Conservation (phyloP, 1,140 invertebrate genomes). For the Lordiphosa collinella region DNA sequence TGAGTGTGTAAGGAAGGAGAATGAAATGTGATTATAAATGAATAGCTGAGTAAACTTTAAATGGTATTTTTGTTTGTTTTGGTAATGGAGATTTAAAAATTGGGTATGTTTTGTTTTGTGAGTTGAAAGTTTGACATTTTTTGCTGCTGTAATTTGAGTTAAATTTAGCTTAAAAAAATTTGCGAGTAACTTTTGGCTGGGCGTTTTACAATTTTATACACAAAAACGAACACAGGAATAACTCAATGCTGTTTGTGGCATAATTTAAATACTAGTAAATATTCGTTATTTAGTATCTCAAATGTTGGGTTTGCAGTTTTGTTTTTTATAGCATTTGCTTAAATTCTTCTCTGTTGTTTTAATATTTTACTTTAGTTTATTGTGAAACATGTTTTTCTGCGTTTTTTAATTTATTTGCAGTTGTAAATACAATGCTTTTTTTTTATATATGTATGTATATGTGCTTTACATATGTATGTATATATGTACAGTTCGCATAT, state of each 20-base stretch:
- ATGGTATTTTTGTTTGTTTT: constrained; percentile 8
- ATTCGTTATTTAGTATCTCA: constrained; percentile 14
- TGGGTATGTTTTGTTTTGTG: constrained; percentile 27
- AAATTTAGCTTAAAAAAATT: constrained; percentile 5
- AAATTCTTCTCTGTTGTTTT: constrained; percentile 7
- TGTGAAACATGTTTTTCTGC: constrained; percentile 32
- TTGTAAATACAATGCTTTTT: constrained; percentile 53
- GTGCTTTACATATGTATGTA: constrained; percentile 38
- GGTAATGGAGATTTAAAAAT: constrained; percentile 35
- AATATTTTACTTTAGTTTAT: constrained; percentile 39
- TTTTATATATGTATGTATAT: constrained; percentile 29
- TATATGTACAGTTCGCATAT: constrained; percentile 49
- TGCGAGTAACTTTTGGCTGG: too few species aligned
- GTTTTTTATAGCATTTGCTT: constrained; percentile 1
- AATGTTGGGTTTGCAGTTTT: neutral
- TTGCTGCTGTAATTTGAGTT: constrained; percentile 8
- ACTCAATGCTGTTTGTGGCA: neutral
- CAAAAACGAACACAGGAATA: constrained; percentile 2
- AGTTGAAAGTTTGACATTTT: neutral
- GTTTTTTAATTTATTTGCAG: constrained; percentile 42
- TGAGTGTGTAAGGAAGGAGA: constrained; percentile 8
- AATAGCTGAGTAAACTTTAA: constrained; percentile 1
- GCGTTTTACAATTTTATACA: too few species aligned
- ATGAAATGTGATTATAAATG: constrained; percentile 7
- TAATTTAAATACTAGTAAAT: constrained; percentile 13